These are phyloP conservation scores for Dicyrtoma fusca DNA, from an alignment of 2,888 invertebrate species.

Conservation along the genomic window DNA sequence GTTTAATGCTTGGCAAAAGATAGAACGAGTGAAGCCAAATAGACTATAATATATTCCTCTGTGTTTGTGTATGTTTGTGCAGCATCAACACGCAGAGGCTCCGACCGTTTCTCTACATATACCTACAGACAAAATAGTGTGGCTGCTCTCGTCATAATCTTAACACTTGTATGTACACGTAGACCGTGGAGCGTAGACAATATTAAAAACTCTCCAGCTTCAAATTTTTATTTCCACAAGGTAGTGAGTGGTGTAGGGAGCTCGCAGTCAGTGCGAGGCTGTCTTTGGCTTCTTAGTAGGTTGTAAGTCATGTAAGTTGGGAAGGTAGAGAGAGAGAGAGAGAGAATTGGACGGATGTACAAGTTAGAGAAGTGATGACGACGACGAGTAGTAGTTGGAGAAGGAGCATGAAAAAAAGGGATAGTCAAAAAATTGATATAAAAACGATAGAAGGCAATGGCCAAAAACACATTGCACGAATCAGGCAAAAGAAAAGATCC, in stretches of 20 bases:
- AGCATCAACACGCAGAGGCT: background rate
- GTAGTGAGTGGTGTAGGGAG: background rate
- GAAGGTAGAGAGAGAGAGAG: background rate
- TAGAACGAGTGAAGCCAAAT: slow-evolving; percentile 17
- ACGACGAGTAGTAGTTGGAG: slow-evolving; percentile 4
- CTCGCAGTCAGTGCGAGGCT: background rate
- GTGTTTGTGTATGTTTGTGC: background rate
- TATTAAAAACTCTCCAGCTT: slow-evolving; percentile 18
- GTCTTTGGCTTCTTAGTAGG: slow-evolving; percentile 1
- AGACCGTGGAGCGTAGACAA: slow-evolving; percentile 12
- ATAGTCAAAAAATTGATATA: slow-evolving; percentile 37
- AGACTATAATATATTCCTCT: slow-evolving; percentile 11
- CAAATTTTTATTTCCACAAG: slow-evolving; percentile 14
- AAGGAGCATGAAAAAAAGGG: slow-evolving; percentile 23
- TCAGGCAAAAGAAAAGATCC: slow-evolving; percentile 28
- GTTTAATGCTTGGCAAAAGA: slow-evolving; percentile 32
- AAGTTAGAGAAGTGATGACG: background rate
- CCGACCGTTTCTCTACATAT: slow-evolving; percentile 1
- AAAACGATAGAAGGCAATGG: slow-evolving; percentile 43
- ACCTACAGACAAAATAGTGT: background rate
- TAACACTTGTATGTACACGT: background rate
- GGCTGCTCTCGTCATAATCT: background rate
- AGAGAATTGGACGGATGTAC: background rate
- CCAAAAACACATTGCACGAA: slow-evolving; percentile 35
- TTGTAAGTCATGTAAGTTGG: background rate